Conservation (phyloP, 2,797 vertebrate species). For the Selene dorsalis region DNA sequence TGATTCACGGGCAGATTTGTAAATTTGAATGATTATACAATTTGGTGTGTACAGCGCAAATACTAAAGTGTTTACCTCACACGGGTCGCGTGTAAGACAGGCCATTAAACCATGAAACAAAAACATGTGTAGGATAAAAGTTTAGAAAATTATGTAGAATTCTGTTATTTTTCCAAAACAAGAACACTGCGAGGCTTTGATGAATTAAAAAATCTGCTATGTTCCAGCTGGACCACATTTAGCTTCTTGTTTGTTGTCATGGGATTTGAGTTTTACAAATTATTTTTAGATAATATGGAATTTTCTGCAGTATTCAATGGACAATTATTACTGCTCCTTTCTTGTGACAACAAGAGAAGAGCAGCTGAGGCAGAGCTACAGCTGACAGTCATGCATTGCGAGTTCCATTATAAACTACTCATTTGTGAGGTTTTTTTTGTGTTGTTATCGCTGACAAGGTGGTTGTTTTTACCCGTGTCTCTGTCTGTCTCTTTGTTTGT, state of each 20-base stretch:
- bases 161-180: background rate
- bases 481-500: no score
- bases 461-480: no score
- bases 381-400: constrained; percentile 24
- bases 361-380: constrained; percentile 23
- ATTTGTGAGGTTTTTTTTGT: constrained; percentile 3
- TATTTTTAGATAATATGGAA: constrained; percentile 7
- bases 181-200: background rate
- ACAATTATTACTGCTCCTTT: constrained; percentile 2
- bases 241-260: constrained; percentile 27
- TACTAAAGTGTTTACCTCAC: background rate
- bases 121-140: background rate
- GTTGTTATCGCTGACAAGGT: background rate
- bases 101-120: background rate
- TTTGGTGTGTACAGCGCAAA: constrained; percentile 19
- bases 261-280: constrained; percentile 31
- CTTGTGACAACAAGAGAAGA: background rate
- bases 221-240: background rate
- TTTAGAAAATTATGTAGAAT: background rate
- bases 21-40: constrained; percentile 49
- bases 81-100: background rate
- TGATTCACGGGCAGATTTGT: constrained; percentile 66
- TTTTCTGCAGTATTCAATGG: background rate
- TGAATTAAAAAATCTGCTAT: background rate
- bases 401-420: background rate